Conservation (phyloP, 2,797 vertebrate species). For the Sebastiscus tertius region DNA sequence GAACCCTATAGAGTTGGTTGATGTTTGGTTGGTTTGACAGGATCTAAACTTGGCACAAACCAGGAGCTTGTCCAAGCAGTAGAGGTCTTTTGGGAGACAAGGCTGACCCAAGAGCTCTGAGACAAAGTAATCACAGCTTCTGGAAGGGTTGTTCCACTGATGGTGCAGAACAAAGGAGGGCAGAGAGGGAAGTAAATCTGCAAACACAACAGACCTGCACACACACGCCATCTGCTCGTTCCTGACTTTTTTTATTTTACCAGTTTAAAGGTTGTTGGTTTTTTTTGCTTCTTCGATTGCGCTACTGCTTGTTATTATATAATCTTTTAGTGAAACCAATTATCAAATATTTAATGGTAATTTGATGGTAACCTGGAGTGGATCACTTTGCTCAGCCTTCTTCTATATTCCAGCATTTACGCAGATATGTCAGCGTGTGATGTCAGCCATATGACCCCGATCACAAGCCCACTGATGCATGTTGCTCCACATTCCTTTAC, state of each 20-base stretch:
- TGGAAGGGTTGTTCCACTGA: not conserved
- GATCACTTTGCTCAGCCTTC: not conserved
- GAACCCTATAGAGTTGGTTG: not conserved
- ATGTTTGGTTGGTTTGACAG: not conserved
- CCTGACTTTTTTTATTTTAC: not conserved
- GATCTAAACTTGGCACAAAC: not conserved
- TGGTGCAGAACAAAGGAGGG: not conserved
- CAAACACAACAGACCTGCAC: not conserved
- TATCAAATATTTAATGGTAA: not conserved
- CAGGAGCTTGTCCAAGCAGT: not conserved
- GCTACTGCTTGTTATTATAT: not conserved
- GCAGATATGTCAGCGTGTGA: not conserved
- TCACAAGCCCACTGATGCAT: not conserved
- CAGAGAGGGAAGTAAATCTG: not conserved
- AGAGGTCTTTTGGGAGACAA: not conserved
- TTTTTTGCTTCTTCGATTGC: no score
- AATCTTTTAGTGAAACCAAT: not conserved
- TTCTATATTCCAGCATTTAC: not conserved
- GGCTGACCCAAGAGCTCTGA: not conserved
- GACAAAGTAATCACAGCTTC: not conserved
- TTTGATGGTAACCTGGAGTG: not conserved
- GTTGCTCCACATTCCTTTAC: not conserved
- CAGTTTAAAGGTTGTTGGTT: not conserved
- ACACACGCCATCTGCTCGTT: not conserved
- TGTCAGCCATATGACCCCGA: not conserved